Evolutionary conservation across 1,140 invertebrate genomes (phyloP), one percentile per base, ranked within the genome.

Genomic region (Anastrepha ludens): DNA sequence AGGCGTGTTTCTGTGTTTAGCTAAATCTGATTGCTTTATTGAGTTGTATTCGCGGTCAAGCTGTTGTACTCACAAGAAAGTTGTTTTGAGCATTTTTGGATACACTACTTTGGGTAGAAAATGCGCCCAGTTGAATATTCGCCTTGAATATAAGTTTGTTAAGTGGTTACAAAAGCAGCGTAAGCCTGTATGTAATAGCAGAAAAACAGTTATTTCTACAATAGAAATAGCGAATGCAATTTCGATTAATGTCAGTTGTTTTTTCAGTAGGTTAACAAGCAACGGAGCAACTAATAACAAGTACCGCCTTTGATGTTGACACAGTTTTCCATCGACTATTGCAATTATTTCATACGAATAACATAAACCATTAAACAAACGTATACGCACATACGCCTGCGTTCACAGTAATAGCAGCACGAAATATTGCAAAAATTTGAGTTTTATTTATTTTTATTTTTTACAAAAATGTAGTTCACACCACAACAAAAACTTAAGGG

Each of bases 261-360:
- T 41, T 70, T 15, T 44, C 29, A 70, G 65, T 70, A 29, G 65
- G 65, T 70, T 70, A 70, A 70, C 65, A 41, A 41, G 20, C 65
- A 70, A 41, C 39, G 11, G 65, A 70, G 3, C 3, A 64, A 20
- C 62, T 64, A 29, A 29, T 64, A 20, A 20, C 62, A 64, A 64
- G 20, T 29, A 13, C 65, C 65, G 8, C 65, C 29, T 70, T 70
- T 70, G 39, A 41, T 70, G 65, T 70, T 70, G 6, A 70, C 29
- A 70, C 1, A 70, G 20, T 39, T 70, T 2, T 11, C 65, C 29
- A 29, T 29, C 29, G 0, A 29, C 29, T 29, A 29, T 29, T 29
- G 29, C 29, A 29, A 29, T 29, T 29, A 29, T 29, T 29, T 29
- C 29, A 29, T 29, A 29, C 29, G 29, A 29, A 29, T 29, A 29